phyloP scores from a whole-genome alignment of 1,140 invertebrate species.

The Sinella curviseta region DNA sequence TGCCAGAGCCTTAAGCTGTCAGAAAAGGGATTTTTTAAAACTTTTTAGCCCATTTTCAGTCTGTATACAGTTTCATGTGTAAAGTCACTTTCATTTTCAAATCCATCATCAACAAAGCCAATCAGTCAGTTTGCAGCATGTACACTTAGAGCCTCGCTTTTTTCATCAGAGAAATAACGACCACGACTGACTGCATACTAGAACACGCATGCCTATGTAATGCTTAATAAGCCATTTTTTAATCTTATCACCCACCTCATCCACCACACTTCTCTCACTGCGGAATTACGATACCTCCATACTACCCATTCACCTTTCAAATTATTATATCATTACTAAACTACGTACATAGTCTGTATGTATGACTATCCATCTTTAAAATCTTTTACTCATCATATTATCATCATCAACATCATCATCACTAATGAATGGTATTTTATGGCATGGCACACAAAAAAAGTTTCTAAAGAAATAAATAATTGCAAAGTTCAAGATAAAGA shows the following conservation, averaged over 20 bases:
- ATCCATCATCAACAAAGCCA: neutral
- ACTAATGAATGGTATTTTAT: too few species aligned
- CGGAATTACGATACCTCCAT: neutral
- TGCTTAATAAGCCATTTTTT: neutral
- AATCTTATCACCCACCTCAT: constrained; percentile 3
- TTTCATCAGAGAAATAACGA: too few species aligned
- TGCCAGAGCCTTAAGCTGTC: too few species aligned
- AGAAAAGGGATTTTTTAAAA: too few species aligned
- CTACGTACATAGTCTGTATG: too few species aligned
- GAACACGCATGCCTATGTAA: too few species aligned
- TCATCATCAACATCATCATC: neutral
- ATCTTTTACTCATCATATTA: neutral
- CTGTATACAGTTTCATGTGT: neutral
- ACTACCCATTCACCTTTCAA: neutral
- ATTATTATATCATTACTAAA: neutral
- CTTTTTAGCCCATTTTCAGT: too few species aligned
- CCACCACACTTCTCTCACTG: neutral
- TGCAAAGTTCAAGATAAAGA: constrained; percentile 10
- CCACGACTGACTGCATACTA: too few species aligned
- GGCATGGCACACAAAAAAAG: too few species aligned
- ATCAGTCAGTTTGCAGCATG: too few species aligned
- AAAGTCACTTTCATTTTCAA: constrained; percentile 13
- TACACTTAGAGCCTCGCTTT: too few species aligned
- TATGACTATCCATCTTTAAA: too few species aligned
- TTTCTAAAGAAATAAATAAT: constrained; percentile 22